Percentiles rank a stretch among this genome's conserved stretches.
Conservation (phyloP, 1,140 invertebrate genomes). For the Drosophila mojavensis region DNA sequence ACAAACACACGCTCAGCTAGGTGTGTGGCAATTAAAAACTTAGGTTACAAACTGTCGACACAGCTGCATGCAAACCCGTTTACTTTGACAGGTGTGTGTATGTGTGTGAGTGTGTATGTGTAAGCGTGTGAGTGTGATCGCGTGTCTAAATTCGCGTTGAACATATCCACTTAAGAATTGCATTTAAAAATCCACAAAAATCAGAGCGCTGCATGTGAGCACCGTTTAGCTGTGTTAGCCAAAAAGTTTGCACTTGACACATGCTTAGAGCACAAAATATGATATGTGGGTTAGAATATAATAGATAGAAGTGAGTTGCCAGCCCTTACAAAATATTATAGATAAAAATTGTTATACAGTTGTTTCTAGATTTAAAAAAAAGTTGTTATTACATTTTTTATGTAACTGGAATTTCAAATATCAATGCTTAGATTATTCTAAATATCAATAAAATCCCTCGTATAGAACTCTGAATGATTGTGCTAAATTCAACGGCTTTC, state of each 20-base stretch:
- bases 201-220: conserved; percentile 31
- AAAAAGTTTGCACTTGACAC: conserved; percentile 22
- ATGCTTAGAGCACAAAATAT: conserved; percentile 7
- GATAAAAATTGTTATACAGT: too few relatives aligned
- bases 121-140: conserved; percentile 1
- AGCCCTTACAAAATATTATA: too few relatives aligned
- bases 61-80: conserved; percentile 67
- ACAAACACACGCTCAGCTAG: conserved; percentile 18
- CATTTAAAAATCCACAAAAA: conserved; percentile 48
- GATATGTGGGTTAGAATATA: not conserved
- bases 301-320: too few relatives aligned
- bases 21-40: conserved; percentile 72
- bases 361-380: too few relatives aligned
- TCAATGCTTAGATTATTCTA: too few relatives aligned
- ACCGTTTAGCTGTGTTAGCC: conserved; percentile 47
- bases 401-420: too few relatives aligned
- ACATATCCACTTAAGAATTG: conserved; percentile 55
- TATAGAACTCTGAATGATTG: too few relatives aligned
- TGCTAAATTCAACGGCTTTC: too few relatives aligned
- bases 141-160: conserved; percentile 51
- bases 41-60: conserved; percentile 74
- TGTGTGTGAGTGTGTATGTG: conserved; percentile 2
- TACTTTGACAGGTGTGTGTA: conserved; percentile 33
- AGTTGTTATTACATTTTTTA: too few relatives aligned
- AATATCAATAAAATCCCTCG: too few relatives aligned